These are phyloP conservation scores for Zoanthus solanderi DNA, from an alignment of 92 coral and sea anemone genomes.

Conservation along the genomic window DNA sequence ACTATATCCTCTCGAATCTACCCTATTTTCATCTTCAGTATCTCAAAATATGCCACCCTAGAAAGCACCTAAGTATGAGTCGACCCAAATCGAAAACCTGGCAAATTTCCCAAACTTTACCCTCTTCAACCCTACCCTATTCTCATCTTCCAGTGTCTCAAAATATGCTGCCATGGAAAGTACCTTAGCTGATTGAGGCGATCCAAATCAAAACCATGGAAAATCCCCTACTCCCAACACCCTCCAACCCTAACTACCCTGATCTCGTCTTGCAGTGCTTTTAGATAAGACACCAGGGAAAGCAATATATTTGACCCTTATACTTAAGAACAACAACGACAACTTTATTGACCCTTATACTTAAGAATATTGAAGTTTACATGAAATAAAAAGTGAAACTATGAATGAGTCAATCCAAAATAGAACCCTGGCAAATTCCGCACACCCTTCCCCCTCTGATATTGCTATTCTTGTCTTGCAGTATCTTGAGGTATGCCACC, in stretches of 20 bases:
- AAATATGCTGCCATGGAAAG: conserved; percentile 87
- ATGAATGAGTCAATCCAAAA: background rate
- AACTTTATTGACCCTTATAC: too few relatives aligned
- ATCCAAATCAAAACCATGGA: conserved; percentile 76
- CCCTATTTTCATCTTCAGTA: conserved; percentile 50
- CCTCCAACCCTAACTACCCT: background rate
- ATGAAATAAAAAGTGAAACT: too few relatives aligned
- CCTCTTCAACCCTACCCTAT: background rate
- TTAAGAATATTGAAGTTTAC: too few relatives aligned
- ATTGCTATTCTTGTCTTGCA: conserved; percentile 31
- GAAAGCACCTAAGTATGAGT: conserved; percentile 72
- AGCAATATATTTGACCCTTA: conserved; percentile 72
- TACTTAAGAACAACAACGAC: too few relatives aligned
- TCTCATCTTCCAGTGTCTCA: conserved; percentile 64
- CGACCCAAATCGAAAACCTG: too few relatives aligned
- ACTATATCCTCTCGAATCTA: background rate
- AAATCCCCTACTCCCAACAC: conserved; percentile 13
- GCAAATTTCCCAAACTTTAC: too few relatives aligned
- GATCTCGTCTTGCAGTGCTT: conserved; percentile 57
- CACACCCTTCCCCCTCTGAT: background rate
- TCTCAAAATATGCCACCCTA: conserved; percentile 83
- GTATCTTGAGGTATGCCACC: conserved; percentile 89
- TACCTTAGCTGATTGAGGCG: conserved; percentile 80
- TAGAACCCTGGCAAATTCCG: background rate
- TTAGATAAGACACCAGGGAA: conserved; percentile 85